These are phyloP conservation scores for Heliconius eleuchia DNA, from an alignment of 1,140 invertebrate genomes.

Conservation along the genomic window DNA sequence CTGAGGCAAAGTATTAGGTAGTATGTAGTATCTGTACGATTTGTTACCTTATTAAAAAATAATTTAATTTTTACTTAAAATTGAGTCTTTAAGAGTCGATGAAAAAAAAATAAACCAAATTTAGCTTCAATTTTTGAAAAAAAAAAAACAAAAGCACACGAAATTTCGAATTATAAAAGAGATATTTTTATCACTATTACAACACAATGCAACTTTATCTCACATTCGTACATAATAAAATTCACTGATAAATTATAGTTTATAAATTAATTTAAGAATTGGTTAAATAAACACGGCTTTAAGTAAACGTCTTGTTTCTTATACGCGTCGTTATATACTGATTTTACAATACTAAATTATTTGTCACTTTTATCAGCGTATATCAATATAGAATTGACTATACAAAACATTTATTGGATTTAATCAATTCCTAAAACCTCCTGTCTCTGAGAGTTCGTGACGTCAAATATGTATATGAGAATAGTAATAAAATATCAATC, in stretches of 20 bases:
- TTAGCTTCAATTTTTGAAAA: not conserved
- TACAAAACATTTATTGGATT: conserved; percentile 29
- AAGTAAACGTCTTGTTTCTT: conserved; percentile 27
- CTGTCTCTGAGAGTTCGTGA: conserved; percentile 19
- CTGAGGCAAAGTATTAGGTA: no score
- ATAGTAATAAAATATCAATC: not conserved
- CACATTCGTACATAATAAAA: not conserved
- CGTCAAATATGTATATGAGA: not conserved
- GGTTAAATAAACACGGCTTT: not conserved
- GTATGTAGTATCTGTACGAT: no score
- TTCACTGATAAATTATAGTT: not conserved
- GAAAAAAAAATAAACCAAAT: not conserved
- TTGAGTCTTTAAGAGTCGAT: no score
- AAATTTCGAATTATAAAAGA: not conserved
- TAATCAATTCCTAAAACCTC: conserved; percentile 17
- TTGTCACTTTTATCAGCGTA: conserved; percentile 47
- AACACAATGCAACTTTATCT: not conserved
- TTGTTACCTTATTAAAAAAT: not conserved
- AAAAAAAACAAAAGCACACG: not conserved
- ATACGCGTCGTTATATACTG: conserved; percentile 43
- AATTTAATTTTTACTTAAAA: not conserved
- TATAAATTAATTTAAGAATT: not conserved
- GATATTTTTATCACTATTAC: not conserved
- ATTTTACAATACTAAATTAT: conserved; percentile 46
- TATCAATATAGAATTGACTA: conserved; percentile 38